These are phyloP conservation scores for Takifugu ocellatus DNA, from an alignment of 2,797 vertebrate genomes.

Conservation along the genomic window DNA sequence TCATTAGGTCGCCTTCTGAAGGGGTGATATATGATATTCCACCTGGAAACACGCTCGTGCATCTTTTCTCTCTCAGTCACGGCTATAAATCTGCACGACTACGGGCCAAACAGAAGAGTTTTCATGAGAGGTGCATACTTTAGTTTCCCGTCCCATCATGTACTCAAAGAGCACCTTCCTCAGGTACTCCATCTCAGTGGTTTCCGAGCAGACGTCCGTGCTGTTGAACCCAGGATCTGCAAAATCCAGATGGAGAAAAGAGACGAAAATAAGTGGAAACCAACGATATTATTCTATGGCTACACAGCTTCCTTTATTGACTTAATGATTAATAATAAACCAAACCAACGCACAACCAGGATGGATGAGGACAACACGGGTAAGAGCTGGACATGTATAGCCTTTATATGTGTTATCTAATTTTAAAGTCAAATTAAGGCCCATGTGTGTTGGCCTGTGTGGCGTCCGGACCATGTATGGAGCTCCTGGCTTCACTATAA, in stretches of 20 bases:
- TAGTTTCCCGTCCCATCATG: conserved; percentile 99
- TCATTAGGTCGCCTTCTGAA: too few species aligned
- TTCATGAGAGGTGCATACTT: conserved; percentile 76
- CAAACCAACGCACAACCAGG: too few species aligned
- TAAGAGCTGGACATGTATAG: too few species aligned
- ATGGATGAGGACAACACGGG: too few species aligned
- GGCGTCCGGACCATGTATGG: not conserved
- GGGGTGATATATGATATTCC: not conserved
- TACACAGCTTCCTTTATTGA: too few species aligned
- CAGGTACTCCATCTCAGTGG: conserved; percentile 95
- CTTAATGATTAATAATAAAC: too few species aligned
- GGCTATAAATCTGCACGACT: too few species aligned
- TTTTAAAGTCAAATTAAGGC: not conserved
- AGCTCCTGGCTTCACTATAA: conserved; percentile 9
- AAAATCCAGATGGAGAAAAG: conserved; percentile 14
- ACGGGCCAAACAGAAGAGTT: not conserved
- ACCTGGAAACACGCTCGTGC: too few species aligned
- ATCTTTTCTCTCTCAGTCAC: not conserved
- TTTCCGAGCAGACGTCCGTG: conserved; percentile 78
- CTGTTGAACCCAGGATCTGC: conserved; percentile 79
- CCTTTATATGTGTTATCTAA: too few species aligned
- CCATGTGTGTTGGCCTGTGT: not conserved
- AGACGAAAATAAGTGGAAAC: too few species aligned
- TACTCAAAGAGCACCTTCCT: conserved; percentile 97
- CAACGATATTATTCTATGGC: too few species aligned